phyloP scores from a whole-genome alignment of 2,888 invertebrate species.

The Polyommatus iphigenia region DNA sequence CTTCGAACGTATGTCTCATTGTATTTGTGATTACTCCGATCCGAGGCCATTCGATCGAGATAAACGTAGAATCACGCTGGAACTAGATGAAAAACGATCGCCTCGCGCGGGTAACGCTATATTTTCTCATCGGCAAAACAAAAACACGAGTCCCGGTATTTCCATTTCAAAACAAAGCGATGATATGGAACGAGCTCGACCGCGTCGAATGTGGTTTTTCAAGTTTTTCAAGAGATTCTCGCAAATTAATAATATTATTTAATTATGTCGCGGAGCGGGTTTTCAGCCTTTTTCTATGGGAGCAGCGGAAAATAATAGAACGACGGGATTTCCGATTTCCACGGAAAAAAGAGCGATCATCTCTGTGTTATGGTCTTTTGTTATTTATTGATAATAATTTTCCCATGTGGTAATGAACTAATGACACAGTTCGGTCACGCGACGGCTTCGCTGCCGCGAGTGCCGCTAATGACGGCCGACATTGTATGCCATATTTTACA shows the following conservation, averaged over 20 bases:
- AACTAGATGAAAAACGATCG: slow-evolving; percentile 34
- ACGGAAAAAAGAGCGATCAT: slow-evolving; percentile 53
- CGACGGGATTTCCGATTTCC: slow-evolving; percentile 74
- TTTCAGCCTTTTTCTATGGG: slow-evolving; percentile 60
- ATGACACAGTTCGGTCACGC: slow-evolving; percentile 55
- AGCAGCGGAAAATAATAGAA: slow-evolving; percentile 65
- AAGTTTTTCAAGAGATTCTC: slow-evolving; percentile 65
- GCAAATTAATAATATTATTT: slow-evolving; percentile 55
- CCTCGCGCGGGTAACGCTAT: slow-evolving; percentile 25
- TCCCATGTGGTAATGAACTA: slow-evolving; percentile 64
- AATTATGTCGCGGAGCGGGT: slow-evolving; percentile 59
- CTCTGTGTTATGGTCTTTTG: slow-evolving; percentile 58
- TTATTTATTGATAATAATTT: slow-evolving; percentile 58
- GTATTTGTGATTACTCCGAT: slow-evolving; percentile 75
- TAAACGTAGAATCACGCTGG: slow-evolving; percentile 56
- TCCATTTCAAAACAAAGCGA: slow-evolving; percentile 56
- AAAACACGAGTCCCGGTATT: slow-evolving; percentile 37
- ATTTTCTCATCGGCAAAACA: slow-evolving; percentile 26
- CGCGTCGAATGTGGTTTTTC: slow-evolving; percentile 62
- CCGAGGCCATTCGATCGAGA: slow-evolving; percentile 70
- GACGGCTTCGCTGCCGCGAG: slow-evolving; percentile 36
- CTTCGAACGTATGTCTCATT: slow-evolving; percentile 75
- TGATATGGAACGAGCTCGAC: slow-evolving; percentile 65
- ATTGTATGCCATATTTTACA: not conserved
- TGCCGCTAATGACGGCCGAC: slow-evolving; percentile 32